Conservation (phyloP, 2,888 invertebrate genomes). For the Mantis religiosa region DNA sequence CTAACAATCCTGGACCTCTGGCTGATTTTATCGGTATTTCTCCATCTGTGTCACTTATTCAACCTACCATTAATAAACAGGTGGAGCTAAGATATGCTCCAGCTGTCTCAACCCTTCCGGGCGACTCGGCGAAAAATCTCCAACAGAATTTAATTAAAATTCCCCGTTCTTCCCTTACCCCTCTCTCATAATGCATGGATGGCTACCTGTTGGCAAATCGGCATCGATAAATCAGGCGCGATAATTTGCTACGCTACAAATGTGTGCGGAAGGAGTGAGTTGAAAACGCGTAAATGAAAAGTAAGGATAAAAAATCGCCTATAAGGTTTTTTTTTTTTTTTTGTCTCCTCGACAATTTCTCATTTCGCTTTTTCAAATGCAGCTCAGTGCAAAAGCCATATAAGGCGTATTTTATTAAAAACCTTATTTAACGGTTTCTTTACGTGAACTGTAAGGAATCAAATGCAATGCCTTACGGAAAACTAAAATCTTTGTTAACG, state of each 20-base stretch:
- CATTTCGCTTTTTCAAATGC: background rate
- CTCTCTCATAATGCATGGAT: background rate
- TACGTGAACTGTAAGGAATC: too few relatives aligned
- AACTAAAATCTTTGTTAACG: too few relatives aligned
- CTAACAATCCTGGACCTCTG: background rate
- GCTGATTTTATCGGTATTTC: background rate
- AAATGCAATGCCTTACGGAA: too few relatives aligned
- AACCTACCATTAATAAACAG: background rate
- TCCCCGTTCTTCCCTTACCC: background rate
- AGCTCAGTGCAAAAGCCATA: background rate
- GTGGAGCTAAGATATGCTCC: background rate
- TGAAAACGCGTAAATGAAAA: background rate
- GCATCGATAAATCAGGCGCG: constrained; percentile 6
- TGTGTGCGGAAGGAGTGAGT: background rate
- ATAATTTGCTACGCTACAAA: background rate
- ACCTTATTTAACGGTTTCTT: too few relatives aligned
- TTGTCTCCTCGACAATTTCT: background rate
- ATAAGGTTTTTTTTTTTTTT: background rate
- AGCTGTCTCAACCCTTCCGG: background rate
- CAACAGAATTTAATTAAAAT: constrained; percentile 3
- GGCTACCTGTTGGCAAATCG: constrained; percentile 11
- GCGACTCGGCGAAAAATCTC: background rate
- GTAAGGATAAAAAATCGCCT: background rate
- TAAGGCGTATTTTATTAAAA: background rate
- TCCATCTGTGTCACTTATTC: background rate